Evolutionary conservation across 2,888 invertebrate genomes (phyloP).

Genomic region (Theretra japonica): DNA sequence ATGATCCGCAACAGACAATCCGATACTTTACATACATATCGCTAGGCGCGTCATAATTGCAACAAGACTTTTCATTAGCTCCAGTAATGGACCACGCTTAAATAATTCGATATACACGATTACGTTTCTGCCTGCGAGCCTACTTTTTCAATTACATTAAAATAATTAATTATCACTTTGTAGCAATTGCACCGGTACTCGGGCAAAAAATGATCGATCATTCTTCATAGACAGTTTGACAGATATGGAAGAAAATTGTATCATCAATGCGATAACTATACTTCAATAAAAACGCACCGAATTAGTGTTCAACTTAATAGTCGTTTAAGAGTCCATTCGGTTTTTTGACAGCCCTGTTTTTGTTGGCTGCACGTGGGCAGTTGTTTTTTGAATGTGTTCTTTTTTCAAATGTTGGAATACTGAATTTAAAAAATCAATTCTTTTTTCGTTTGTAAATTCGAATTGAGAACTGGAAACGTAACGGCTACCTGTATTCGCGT

Average conservation of each 20-base stretch:
- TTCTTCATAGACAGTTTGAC: conserved; percentile 19
- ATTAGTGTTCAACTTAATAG: conserved; percentile 19
- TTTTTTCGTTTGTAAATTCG: conserved; percentile 15
- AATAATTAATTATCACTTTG: conserved; percentile 24
- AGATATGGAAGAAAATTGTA: conserved; percentile 25
- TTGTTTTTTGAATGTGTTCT: conserved; percentile 18
- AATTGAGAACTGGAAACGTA: conserved; percentile 31
- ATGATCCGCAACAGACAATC: conserved; percentile 23
- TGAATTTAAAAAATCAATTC: conserved; percentile 21
- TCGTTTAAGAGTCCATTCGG: conserved; percentile 25
- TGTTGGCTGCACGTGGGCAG: conserved; percentile 21
- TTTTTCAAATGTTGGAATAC: conserved; percentile 26
- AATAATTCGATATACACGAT: neutral
- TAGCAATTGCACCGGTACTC: conserved; percentile 21
- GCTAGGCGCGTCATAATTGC: conserved; percentile 1
- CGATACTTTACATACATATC: conserved; percentile 26
- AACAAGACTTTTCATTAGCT: conserved; percentile 5
- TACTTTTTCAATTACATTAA: conserved; percentile 21
- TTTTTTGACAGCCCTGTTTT: conserved; percentile 27
- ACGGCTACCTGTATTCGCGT: conserved; percentile 32
- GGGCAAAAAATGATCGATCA: conserved; percentile 25
- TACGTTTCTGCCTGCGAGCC: neutral
- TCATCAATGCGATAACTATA: conserved; percentile 22
- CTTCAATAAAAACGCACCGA: conserved; percentile 11
- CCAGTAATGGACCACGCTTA: neutral